Conservation (phyloP, 2,888 invertebrate genomes). For the Ceraclea dissimilis region DNA sequence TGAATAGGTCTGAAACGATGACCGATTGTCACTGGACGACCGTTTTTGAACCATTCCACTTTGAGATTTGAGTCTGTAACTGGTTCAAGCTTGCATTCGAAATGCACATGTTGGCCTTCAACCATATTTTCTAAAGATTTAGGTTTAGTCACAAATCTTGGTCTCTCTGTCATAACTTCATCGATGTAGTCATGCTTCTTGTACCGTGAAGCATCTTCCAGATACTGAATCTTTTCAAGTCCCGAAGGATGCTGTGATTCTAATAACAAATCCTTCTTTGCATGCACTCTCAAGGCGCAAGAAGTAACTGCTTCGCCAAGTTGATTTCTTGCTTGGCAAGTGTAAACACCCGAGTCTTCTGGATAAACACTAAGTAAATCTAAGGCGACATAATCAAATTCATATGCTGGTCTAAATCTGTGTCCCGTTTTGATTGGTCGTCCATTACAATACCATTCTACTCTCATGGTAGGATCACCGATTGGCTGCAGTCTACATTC, state of each 20-base stretch:
- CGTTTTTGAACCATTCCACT: slow-evolving; percentile 96
- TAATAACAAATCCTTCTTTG: slow-evolving; percentile 78
- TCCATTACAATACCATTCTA: slow-evolving; percentile 96
- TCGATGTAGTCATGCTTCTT: slow-evolving; percentile 75
- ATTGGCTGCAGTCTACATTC: slow-evolving; percentile 88
- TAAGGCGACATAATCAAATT: slow-evolving; percentile 95
- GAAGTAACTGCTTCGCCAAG: slow-evolving; percentile 92
- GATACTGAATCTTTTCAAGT: slow-evolving; percentile 83
- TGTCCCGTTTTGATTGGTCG: slow-evolving; percentile 86
- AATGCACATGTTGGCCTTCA: slow-evolving; percentile 91
- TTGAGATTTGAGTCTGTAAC: slow-evolving; percentile 94
- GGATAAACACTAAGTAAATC: slow-evolving; percentile 95
- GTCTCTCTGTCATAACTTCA: slow-evolving; percentile 75
- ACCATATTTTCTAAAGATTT: slow-evolving; percentile 77
- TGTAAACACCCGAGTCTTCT: slow-evolving; percentile 94
- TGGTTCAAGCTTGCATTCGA: slow-evolving; percentile 95
- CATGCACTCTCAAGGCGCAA: slow-evolving; percentile 81
- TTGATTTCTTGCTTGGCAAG: slow-evolving; percentile 89
- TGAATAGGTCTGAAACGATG: slow-evolving; percentile 94
- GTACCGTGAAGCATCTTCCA: slow-evolving; percentile 81
- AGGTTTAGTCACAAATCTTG: slow-evolving; percentile 79
- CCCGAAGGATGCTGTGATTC: slow-evolving; percentile 90
- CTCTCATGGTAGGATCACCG: slow-evolving; percentile 84
- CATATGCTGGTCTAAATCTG: slow-evolving; percentile 91
- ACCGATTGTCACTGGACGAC: slow-evolving; percentile 86